Base-by-base conservation (phyloP, 37 sponge, comb jelly and placozoan genomes). In the Chondrilla cf. caribensis region DNA sequence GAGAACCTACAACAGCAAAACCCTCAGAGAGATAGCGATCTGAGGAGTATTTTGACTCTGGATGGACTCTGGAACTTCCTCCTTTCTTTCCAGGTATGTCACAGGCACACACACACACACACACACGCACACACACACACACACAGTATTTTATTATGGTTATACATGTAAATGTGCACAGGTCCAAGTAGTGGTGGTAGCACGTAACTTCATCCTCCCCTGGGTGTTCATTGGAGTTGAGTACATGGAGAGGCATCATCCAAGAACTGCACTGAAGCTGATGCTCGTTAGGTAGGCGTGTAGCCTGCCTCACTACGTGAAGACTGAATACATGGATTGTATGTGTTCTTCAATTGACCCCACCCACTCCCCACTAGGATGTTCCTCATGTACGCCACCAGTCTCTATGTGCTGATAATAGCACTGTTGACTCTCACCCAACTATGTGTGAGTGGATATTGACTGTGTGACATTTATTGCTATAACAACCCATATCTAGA, bases 241-340 rank as follows among this genome's bases (percentile, higher is more conserved):
- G 40, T 58, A 54, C 4, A 25, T 83, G 14, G 94, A 94, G 73
- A 47, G 58, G 47, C 75, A 85, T 38, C 89, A 94, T 54, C 94
- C 94, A 22, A 81, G 94, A 37, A 90, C 85, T 51, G 86, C 86
- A 26, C 92, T 94, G 60, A 87, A 90, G 38, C 42, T 94, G 47
- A 85, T 62, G 80, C 84, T 94, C 8, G 8, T 83, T 0, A 85
- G 93, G 93, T 89, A 71, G 2, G 47, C 22, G 21, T 2, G 26
- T 9, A 36, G 28, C 47, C 38, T 7, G 22, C 64, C 8, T 62
- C 64, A 19, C 15, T 4, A 15, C 64, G 22, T 62, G 64, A 15
- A 29, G 29, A 19, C 57, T n/a, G n/a, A n/a, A n/a, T n/a, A n/a
- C n/a, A n/a, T n/a, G n/a, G 51, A 47, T 11, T 47, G 11, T 59